A percentile compares a stretch with the other conserved stretches of the same genome.
Evolutionary conservation across 2,888 invertebrate species (phyloP).

Genomic region (Acronicta alni): DNA sequence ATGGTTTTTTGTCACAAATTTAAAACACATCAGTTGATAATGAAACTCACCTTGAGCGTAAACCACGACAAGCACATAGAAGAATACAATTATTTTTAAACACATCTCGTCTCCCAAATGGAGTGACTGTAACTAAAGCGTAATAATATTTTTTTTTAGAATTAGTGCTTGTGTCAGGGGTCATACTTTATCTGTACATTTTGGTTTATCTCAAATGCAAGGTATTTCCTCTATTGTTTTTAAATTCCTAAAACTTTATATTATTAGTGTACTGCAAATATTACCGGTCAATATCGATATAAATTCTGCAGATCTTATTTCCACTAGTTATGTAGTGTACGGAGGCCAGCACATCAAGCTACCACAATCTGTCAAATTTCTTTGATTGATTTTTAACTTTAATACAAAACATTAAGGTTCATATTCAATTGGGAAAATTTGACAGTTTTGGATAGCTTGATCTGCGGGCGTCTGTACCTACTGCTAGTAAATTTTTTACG

Average conservation of each 20-base stretch:
- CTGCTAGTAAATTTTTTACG: too few species aligned
- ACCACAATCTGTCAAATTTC: too few species aligned
- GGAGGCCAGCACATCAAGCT: too few species aligned
- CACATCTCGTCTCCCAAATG: slow-evolving; percentile 31
- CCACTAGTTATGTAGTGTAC: too few species aligned
- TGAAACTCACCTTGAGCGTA: slow-evolving; percentile 35
- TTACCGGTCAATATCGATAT: too few species aligned
- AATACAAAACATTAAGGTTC: too few species aligned
- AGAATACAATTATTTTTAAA: slow-evolving; percentile 25
- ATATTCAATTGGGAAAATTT: too few species aligned
- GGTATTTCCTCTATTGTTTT: slow-evolving; percentile 34
- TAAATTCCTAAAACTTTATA: slow-evolving; percentile 1
- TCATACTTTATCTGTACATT: slow-evolving; percentile 41
- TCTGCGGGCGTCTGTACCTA: too few species aligned
- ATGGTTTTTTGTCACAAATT: slow-evolving; percentile 7
- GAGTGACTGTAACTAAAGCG: slow-evolving; percentile 29
- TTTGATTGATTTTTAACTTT: too few species aligned
- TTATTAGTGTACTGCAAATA: too few species aligned
- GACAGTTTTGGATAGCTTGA: too few species aligned
- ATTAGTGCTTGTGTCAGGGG: slow-evolving; percentile 37
- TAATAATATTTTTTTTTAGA: slow-evolving; percentile 26
- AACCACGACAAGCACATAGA: slow-evolving; percentile 25
- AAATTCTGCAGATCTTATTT: too few species aligned
- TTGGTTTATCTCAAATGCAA: slow-evolving; percentile 36
- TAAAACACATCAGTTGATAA: slow-evolving; percentile 7